Evolutionary conservation across 2,888 invertebrate genomes (phyloP).

Genomic region (Nomada lathburiana): DNA sequence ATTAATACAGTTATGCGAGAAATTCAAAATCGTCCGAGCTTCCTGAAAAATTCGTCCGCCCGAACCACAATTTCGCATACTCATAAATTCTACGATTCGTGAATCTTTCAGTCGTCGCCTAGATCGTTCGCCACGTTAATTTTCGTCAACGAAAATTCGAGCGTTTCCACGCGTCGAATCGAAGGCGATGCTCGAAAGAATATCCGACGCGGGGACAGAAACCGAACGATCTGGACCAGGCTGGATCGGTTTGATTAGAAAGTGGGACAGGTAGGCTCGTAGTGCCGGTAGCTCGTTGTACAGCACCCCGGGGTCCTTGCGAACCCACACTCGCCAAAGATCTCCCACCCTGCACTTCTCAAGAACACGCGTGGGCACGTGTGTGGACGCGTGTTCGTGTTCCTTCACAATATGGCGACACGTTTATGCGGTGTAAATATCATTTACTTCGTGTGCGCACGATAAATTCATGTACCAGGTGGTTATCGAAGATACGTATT

Average conservation of each 20-base stretch:
- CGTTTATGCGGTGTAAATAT: constrained; percentile 7
- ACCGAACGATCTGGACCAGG: constrained; percentile 48
- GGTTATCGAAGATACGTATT: not conserved
- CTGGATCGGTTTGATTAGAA: constrained; percentile 80
- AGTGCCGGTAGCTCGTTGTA: constrained; percentile 72
- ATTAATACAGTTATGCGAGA: not conserved
- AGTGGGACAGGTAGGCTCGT: constrained; percentile 80
- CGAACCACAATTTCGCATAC: too few species aligned
- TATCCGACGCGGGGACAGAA: constrained; percentile 26
- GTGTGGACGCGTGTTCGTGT: not conserved
- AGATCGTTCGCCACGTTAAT: too few species aligned
- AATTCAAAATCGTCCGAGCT: not conserved
- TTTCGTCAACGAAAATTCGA: not conserved
- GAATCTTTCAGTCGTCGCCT: too few species aligned
- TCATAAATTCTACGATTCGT: too few species aligned
- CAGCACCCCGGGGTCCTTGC: constrained; percentile 74
- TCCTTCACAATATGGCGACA: constrained; percentile 8
- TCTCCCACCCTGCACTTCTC: constrained; percentile 37
- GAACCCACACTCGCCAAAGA: constrained; percentile 75
- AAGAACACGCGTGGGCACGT: constrained; percentile 37
- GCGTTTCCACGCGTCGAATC: not conserved
- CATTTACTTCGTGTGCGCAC: not conserved
- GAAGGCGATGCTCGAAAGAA: constrained; percentile 30
- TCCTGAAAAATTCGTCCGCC: too few species aligned
- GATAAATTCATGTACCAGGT: constrained; percentile 2